Percentiles rank a stretch among this genome's conserved stretches.
These are phyloP conservation scores for Cenopis cana DNA, from an alignment of 2,888 invertebrate species.

Conservation along the genomic window DNA sequence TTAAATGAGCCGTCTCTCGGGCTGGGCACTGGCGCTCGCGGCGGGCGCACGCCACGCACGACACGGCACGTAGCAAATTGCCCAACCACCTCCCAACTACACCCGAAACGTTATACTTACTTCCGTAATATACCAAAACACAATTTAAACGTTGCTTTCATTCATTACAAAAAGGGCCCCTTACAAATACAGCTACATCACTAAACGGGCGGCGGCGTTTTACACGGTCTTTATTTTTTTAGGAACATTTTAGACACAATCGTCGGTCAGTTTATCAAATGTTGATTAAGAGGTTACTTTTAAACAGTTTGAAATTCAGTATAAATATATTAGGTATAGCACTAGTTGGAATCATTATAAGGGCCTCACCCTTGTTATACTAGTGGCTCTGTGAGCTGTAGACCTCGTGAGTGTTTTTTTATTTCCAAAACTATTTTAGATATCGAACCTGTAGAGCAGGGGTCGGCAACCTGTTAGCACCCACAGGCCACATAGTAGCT, in stretches of 20 bases:
- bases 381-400: too few species aligned
- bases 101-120: constrained; percentile 28
- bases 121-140: constrained; percentile 20
- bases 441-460: too few species aligned
- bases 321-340: background rate
- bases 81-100: constrained; percentile 38
- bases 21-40: constrained; percentile 2
- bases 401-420: too few species aligned
- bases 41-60: constrained; percentile 24
- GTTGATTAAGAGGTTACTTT: constrained; percentile 1
- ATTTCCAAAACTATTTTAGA: too few species aligned
- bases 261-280: background rate
- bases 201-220: background rate
- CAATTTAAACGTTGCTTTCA: constrained; percentile 30
- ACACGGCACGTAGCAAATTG: constrained; percentile 36
- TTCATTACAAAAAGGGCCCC: constrained; percentile 32
- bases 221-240: constrained; percentile 21
- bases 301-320: background rate
- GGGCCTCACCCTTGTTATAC: too few species aligned
- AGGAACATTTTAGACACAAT: constrained; percentile 10
- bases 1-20: constrained; percentile 23
- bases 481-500: too few species aligned
- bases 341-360: background rate
- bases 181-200: constrained; percentile 20
- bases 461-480: too few species aligned